Conservation (phyloP, 2,797 vertebrate genomes). For the Lemur catta region DNA sequence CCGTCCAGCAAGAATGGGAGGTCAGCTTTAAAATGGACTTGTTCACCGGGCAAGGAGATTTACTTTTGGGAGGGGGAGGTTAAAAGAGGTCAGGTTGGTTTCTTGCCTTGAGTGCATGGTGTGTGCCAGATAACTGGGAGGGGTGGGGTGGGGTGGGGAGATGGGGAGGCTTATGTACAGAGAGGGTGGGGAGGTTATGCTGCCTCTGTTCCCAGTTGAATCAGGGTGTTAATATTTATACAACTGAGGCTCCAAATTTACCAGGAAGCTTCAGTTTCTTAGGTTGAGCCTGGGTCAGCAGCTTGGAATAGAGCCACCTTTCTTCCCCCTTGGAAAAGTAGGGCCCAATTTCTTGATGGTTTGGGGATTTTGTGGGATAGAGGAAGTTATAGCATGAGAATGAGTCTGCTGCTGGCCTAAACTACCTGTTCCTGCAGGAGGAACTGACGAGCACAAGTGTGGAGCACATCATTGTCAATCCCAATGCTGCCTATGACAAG, state of each 20-base stretch:
- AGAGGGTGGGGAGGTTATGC: slow-evolving; percentile 50
- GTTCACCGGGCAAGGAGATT: slow-evolving; percentile 34
- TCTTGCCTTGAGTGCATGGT: slow-evolving; percentile 60
- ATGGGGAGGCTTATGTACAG: slow-evolving; percentile 51
- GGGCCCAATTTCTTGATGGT: background rate
- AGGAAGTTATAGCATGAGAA: background rate
- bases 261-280: slow-evolving; percentile 64
- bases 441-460: slow-evolving; percentile 97
- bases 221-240: slow-evolving; percentile 69
- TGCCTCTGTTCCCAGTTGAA: slow-evolving; percentile 50
- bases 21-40: slow-evolving; percentile 34
- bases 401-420: slow-evolving; percentile 19
- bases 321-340: slow-evolving; percentile 8
- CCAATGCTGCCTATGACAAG: slow-evolving; percentile 97
- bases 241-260: slow-evolving; percentile 53
- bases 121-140: slow-evolving; percentile 62
- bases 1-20: slow-evolving; percentile 12
- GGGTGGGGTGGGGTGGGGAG: slow-evolving; percentile 1
- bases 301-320: background rate
- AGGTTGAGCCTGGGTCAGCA: background rate
- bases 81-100: slow-evolving; percentile 59
- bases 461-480: slow-evolving; percentile 98
- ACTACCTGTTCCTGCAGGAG: slow-evolving; percentile 85
- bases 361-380: slow-evolving; percentile 1
- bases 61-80: slow-evolving; percentile 54